Percentiles rank a stretch among this genome's conserved stretches.
phyloP scores from a whole-genome alignment of 2,888 invertebrate species.

The Drosophila borealis region DNA sequence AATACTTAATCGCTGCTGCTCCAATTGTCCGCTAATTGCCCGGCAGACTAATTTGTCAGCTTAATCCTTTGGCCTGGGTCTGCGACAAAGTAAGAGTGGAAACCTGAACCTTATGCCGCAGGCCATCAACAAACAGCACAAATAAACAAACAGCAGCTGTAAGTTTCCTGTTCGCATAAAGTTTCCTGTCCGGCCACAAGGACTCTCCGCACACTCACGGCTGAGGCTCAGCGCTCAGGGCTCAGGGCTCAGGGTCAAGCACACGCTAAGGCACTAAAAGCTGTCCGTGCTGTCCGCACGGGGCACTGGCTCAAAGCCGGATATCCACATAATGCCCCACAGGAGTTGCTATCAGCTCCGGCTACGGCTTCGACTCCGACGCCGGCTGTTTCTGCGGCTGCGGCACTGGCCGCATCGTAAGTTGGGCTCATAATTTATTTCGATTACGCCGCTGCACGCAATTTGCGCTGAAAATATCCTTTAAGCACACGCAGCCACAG shows the following conservation, averaged over 20 bases:
- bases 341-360: conserved; percentile 38
- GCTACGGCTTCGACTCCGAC: background rate
- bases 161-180: conserved; percentile 52
- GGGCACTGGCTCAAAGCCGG: conserved; percentile 61
- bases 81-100: conserved; percentile 8
- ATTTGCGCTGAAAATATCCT: conserved; percentile 74
- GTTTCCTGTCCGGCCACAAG: conserved; percentile 22
- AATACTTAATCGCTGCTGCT: conserved; percentile 9
- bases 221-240: too few relatives aligned
- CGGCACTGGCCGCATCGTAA: conserved; percentile 54
- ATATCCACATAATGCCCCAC: conserved; percentile 53
- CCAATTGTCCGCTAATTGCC: conserved; percentile 45
- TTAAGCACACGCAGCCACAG: conserved; percentile 59
- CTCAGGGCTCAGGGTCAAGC: conserved; percentile 44
- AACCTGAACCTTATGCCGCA: conserved; percentile 1
- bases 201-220: conserved; percentile 3
- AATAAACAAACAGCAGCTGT: conserved; percentile 26
- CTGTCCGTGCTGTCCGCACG: conserved; percentile 41
- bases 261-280: conserved; percentile 64
- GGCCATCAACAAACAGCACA: conserved; percentile 25
- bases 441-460: conserved; percentile 78
- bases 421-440: conserved; percentile 79
- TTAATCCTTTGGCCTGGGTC: conserved; percentile 26
- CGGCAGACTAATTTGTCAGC: conserved; percentile 36
- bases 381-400: too few relatives aligned